A percentile compares a stretch with the other conserved stretches of the same genome.
These are phyloP conservation scores for Hypsopygia costalis DNA, from an alignment of 2,888 invertebrate genomes.

Conservation along the genomic window DNA sequence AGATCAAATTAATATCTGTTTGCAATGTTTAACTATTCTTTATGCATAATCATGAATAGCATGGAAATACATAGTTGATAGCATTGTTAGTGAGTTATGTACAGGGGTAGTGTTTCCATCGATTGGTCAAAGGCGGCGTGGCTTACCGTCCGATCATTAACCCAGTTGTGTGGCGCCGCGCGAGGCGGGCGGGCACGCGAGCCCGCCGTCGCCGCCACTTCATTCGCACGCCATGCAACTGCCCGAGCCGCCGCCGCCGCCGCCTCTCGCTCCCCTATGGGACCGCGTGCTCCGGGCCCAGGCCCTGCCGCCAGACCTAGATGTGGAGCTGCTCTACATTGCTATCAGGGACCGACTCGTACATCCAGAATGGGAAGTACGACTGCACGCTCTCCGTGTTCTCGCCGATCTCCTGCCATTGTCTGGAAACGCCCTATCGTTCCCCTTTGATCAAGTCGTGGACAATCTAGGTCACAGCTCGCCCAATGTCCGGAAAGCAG, in stretches of 20 bases:
- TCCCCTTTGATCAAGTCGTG: constrained; percentile 86
- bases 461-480: constrained; percentile 90
- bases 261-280: constrained; percentile 88
- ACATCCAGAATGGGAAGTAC: constrained; percentile 91
- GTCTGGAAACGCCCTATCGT: constrained; percentile 84
- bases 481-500: constrained; percentile 90
- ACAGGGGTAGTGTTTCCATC: constrained; percentile 42
- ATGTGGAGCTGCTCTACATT: constrained; percentile 83
- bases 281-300: constrained; percentile 88
- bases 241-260: constrained; percentile 68
- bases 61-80: too few relatives aligned
- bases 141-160: constrained; percentile 77
- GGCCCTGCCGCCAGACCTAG: constrained; percentile 85
- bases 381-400: constrained; percentile 90
- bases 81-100: background rate
- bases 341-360: constrained; percentile 87
- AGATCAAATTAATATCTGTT: too few relatives aligned
- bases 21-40: too few relatives aligned
- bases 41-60: too few relatives aligned
- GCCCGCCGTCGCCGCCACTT: constrained; percentile 33
- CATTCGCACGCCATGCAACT: constrained; percentile 66
- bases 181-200: constrained; percentile 70
- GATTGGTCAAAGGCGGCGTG: constrained; percentile 75
- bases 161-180: constrained; percentile 73
- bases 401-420: constrained; percentile 89